These are phyloP conservation scores for Cebidichthys violaceus DNA, from an alignment of 2,113 vertebrate species.

Conservation along the genomic window DNA sequence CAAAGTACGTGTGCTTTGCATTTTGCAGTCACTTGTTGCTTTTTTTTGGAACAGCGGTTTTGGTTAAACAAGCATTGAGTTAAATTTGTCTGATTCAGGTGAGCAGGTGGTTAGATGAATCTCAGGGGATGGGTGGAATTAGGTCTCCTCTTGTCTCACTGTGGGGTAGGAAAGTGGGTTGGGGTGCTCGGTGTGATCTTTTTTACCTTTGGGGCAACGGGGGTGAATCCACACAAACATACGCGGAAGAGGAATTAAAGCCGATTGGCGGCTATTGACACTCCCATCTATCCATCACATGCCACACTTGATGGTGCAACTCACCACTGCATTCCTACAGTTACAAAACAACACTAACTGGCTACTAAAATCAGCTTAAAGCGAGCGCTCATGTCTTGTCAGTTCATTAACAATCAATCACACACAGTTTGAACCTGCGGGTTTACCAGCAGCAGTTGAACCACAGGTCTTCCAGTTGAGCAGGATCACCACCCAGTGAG, in stretches of 20 bases:
- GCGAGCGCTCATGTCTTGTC: background rate
- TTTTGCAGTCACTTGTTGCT: constrained; percentile 45
- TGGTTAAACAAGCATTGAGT: constrained; percentile 38
- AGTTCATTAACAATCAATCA: constrained; percentile 23
- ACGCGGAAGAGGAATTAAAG: background rate
- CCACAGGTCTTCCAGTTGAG: background rate
- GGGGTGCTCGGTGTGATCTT: constrained; percentile 5
- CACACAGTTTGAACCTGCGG: background rate
- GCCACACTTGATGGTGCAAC: background rate
- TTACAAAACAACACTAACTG: background rate
- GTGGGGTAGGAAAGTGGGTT: background rate
- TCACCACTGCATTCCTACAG: background rate
- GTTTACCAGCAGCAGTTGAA: constrained; percentile 23
- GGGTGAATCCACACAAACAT: constrained; percentile 8
- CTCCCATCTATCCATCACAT: background rate
- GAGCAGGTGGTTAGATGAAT: constrained; percentile 41
- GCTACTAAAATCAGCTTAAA: background rate
- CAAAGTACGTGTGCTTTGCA: constrained; percentile 56
- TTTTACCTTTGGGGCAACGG: constrained; percentile 14
- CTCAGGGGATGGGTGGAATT: constrained; percentile 23
- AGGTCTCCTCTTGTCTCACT: background rate
- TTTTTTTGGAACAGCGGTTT: constrained; percentile 7
- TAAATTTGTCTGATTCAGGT: constrained; percentile 47
- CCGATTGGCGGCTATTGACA: background rate
- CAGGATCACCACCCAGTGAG: constrained; percentile 17